Conservation (phyloP, 2,888 invertebrate genomes). For the Dorcus parallelipipedus region DNA sequence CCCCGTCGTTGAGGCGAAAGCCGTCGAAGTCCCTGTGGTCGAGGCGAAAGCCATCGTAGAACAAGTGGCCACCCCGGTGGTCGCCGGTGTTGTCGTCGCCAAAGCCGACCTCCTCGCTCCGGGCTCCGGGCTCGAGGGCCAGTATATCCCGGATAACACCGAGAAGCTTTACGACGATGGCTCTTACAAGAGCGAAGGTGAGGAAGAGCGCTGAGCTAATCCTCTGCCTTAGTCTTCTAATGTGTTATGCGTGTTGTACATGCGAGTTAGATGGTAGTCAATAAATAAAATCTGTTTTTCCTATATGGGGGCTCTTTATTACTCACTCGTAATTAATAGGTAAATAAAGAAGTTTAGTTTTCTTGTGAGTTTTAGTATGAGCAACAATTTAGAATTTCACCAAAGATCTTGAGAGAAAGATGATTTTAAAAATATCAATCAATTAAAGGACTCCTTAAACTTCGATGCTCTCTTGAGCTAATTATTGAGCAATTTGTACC, state of each 20-base stretch:
- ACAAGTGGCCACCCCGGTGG: slow-evolving; percentile 16
- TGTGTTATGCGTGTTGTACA: neutral
- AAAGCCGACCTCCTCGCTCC: slow-evolving; percentile 17
- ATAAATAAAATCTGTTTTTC: too few relatives aligned
- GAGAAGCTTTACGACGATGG: slow-evolving; percentile 40
- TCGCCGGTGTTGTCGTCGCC: slow-evolving; percentile 24
- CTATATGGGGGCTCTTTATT: too few relatives aligned
- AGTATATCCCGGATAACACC: slow-evolving; percentile 31
- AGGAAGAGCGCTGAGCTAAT: neutral
- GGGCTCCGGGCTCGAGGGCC: slow-evolving; percentile 32
- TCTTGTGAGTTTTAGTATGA: too few relatives aligned
- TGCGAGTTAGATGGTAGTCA: neutral
- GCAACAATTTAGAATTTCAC: too few relatives aligned
- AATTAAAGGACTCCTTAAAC: too few relatives aligned
- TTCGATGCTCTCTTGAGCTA: too few relatives aligned
- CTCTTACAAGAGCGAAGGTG: slow-evolving; percentile 34
- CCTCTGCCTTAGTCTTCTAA: neutral
- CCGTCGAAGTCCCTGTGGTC: slow-evolving; percentile 1
- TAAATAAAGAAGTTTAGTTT: too few relatives aligned
- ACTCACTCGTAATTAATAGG: too few relatives aligned
- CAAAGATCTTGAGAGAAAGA: too few relatives aligned
- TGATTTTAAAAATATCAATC: too few relatives aligned
- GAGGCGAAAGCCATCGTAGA: slow-evolving; percentile 6
- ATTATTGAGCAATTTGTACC: too few relatives aligned
- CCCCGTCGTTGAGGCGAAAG: neutral